Conservation (phyloP, 2,113 vertebrate species). For the Ciconia boyciana region DNA sequence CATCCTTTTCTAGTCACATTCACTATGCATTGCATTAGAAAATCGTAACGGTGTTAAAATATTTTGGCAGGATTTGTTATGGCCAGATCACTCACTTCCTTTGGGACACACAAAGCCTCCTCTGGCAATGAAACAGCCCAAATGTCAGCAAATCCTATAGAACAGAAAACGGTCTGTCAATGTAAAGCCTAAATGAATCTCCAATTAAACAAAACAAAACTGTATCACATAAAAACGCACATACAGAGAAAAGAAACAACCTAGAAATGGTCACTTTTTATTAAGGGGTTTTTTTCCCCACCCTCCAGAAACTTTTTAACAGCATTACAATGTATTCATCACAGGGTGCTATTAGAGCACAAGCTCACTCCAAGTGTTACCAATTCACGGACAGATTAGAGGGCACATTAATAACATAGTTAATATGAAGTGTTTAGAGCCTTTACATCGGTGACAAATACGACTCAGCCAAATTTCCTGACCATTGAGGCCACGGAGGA, state of each 20-base stretch:
- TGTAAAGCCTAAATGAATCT: conserved; percentile 21
- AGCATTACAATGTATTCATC: conserved; percentile 54
- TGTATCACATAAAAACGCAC: neutral
- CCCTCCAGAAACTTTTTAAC: conserved; percentile 49
- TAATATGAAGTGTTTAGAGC: conserved; percentile 84
- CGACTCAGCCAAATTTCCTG: conserved; percentile 85
- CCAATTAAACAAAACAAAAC: conserved; percentile 22
- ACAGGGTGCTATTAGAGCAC: conserved; percentile 65
- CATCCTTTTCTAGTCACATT: conserved; percentile 64
- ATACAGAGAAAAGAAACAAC: neutral
- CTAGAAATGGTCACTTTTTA: neutral
- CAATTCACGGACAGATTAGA: conserved; percentile 79
- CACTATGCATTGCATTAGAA: conserved; percentile 63
- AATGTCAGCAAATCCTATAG: conserved; percentile 32
- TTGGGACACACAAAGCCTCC: conserved; percentile 63
- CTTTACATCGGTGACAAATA: conserved; percentile 84
- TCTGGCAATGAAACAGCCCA: conserved; percentile 29
- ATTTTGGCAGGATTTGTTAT: conserved; percentile 67
- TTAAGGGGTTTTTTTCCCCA: neutral
- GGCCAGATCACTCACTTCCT: conserved; percentile 68
- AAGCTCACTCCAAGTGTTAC: conserved; percentile 64
- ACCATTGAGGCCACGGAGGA: conserved; percentile 85
- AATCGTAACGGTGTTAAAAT: conserved; percentile 65
- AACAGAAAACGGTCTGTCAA: conserved; percentile 22
- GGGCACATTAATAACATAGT: conserved; percentile 84